Evolutionary conservation across 2,797 vertebrate species (phyloP).

Genomic region (Acanthurus lineatus): DNA sequence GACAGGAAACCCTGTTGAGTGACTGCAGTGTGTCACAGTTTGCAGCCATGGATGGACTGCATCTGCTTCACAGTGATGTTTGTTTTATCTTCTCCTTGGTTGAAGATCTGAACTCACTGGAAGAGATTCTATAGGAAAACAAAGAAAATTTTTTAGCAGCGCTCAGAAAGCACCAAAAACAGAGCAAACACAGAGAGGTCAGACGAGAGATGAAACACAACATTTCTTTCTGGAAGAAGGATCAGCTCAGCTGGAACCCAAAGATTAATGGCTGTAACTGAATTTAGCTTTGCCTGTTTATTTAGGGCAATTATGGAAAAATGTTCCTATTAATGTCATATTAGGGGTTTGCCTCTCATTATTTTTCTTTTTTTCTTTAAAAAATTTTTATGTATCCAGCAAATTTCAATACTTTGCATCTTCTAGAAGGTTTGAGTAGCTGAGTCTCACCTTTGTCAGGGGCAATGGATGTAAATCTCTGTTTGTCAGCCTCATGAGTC

Average conservation of each 20-base stretch:
- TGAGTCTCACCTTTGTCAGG: constrained; percentile 4
- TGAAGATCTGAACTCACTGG: constrained; percentile 53
- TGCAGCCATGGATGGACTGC: no score
- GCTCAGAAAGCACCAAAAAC: constrained; percentile 23
- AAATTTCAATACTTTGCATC: background rate
- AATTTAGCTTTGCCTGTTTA: background rate
- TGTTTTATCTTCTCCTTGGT: constrained; percentile 54
- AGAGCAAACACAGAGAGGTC: constrained; percentile 37
- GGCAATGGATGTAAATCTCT: background rate
- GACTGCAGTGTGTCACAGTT: constrained; percentile 25
- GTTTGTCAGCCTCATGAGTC: constrained; percentile 28
- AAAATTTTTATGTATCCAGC: background rate
- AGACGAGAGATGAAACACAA: constrained; percentile 22
- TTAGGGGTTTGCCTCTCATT: background rate
- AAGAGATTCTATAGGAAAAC: constrained; percentile 39
- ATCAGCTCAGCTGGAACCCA: constrained; percentile 5
- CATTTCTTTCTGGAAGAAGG: constrained; percentile 20
- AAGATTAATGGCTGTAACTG: background rate
- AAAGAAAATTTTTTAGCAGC: constrained; percentile 56
- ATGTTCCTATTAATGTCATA: background rate
- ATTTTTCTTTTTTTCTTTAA: background rate
- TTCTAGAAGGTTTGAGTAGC: background rate
- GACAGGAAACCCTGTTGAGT: constrained; percentile 38
- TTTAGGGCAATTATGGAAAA: background rate
- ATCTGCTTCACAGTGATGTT: constrained; percentile 44